These are phyloP conservation scores for Blastobasis lacticolella DNA, from an alignment of 2,888 invertebrate genomes.

Conservation along the genomic window DNA sequence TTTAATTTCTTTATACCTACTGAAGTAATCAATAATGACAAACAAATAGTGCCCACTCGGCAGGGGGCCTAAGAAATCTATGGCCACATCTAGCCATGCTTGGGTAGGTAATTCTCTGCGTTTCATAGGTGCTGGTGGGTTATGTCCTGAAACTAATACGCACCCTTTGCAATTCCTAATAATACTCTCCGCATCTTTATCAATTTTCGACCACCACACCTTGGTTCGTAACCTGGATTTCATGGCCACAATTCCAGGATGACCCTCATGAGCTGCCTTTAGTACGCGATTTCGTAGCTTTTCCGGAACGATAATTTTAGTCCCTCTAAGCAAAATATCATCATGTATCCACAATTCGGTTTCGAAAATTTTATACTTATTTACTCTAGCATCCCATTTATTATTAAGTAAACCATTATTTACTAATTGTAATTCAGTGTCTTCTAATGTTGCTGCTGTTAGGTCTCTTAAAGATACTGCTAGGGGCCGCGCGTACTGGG, in stretches of 20 bases:
- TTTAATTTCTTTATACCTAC: slow-evolving; percentile 12
- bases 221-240: slow-evolving; percentile 4
- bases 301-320: too few relatives aligned
- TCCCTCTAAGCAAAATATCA: too few relatives aligned
- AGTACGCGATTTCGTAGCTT: background rate
- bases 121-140: slow-evolving; percentile 8
- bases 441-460: background rate
- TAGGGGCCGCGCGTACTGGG: background rate
- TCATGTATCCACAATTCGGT: too few relatives aligned
- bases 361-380: too few relatives aligned
- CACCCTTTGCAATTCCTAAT: slow-evolving; percentile 9
- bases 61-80: slow-evolving; percentile 20
- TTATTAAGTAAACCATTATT: too few relatives aligned
- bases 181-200: slow-evolving; percentile 3
- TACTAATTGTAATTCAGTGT: background rate
- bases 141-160: slow-evolving; percentile 5
- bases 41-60: slow-evolving; percentile 9
- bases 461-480: background rate
- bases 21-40: slow-evolving; percentile 9
- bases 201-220: slow-evolving; percentile 10
- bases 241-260: slow-evolving; percentile 1
- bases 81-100: slow-evolving; percentile 17
- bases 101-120: slow-evolving; percentile 13
- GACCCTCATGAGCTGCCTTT: background rate
- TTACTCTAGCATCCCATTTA: too few relatives aligned